Evolutionary conservation across 2,888 invertebrate species (phyloP).

Genomic region (Parascotia fuliginaria): DNA sequence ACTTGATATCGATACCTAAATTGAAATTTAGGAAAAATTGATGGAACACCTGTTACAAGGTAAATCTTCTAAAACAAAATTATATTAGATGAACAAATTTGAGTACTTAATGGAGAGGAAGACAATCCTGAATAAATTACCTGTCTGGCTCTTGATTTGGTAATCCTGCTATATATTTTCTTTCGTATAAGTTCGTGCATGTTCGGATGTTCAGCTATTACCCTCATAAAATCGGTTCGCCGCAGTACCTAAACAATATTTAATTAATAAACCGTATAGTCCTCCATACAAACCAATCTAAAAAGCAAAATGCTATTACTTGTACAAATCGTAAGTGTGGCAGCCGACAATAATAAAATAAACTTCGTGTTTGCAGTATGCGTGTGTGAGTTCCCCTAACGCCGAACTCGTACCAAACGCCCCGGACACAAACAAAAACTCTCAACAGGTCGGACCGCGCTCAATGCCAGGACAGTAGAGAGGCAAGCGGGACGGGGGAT

Average conservation of each 20-base stretch:
- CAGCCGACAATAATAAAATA: too few relatives aligned
- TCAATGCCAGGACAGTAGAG: too few relatives aligned
- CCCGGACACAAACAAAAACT: too few relatives aligned
- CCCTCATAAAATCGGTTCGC: conserved; percentile 75
- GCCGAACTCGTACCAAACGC: too few relatives aligned
- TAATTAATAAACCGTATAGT: too few relatives aligned
- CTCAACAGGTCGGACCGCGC: too few relatives aligned
- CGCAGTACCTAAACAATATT: conserved; percentile 75
- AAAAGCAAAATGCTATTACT: too few relatives aligned
- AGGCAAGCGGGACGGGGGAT: too few relatives aligned
- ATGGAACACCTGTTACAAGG: not conserved
- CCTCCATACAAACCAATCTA: too few relatives aligned
- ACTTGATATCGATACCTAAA: not conserved
- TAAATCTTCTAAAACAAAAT: not conserved
- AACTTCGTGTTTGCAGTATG: too few relatives aligned
- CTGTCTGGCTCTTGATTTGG: conserved; percentile 56
- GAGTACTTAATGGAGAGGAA: not conserved
- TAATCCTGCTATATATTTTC: conserved; percentile 58
- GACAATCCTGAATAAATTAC: conserved; percentile 23
- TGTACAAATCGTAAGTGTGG: too few relatives aligned
- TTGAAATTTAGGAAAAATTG: not conserved
- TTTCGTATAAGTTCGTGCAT: conserved; percentile 58
- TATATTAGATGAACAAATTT: not conserved
- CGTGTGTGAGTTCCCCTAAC: too few relatives aligned
- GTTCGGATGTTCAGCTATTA: conserved; percentile 66